Percentiles rank a stretch among this genome's conserved stretches.
phyloP scores from a whole-genome alignment of 2,113 vertebrate species.

The Gymnarchus niloticus region DNA sequence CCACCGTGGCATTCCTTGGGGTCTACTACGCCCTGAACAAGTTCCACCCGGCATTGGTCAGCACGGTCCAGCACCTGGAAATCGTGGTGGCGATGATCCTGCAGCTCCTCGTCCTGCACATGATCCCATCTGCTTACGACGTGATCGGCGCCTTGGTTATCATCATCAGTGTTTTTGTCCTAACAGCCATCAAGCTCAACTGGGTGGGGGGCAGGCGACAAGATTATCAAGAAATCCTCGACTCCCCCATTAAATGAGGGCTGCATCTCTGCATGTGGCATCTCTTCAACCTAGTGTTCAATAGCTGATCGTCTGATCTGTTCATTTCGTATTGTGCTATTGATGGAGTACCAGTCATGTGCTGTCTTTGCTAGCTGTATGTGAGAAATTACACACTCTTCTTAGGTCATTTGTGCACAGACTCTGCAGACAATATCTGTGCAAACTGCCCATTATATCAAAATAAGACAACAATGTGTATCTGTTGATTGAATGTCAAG shows the following conservation, averaged over 20 bases:
- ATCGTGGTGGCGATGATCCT: constrained; percentile 92
- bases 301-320: constrained; percentile 62
- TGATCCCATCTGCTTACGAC: constrained; percentile 84
- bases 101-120: constrained; percentile 85
- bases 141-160: constrained; percentile 83
- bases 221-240: constrained; percentile 91
- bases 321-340: constrained; percentile 63
- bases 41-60: constrained; percentile 94
- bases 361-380: constrained; percentile 60
- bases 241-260: constrained; percentile 90
- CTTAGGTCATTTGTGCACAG: constrained; percentile 23
- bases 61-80: constrained; percentile 93
- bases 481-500: constrained; percentile 28
- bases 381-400: constrained; percentile 54
- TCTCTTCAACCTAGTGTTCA: constrained; percentile 37
- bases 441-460: background rate
- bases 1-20: constrained; percentile 91
- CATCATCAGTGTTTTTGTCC: constrained; percentile 85
- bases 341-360: constrained; percentile 62
- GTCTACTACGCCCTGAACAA: constrained; percentile 93
- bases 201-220: constrained; percentile 76
- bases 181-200: constrained; percentile 86
- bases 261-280: constrained; percentile 32
- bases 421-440: background rate
- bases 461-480: constrained; percentile 3